Evolutionary conservation across 2,113 vertebrate species (phyloP).

Genomic region (Gambusia holbrooki): DNA sequence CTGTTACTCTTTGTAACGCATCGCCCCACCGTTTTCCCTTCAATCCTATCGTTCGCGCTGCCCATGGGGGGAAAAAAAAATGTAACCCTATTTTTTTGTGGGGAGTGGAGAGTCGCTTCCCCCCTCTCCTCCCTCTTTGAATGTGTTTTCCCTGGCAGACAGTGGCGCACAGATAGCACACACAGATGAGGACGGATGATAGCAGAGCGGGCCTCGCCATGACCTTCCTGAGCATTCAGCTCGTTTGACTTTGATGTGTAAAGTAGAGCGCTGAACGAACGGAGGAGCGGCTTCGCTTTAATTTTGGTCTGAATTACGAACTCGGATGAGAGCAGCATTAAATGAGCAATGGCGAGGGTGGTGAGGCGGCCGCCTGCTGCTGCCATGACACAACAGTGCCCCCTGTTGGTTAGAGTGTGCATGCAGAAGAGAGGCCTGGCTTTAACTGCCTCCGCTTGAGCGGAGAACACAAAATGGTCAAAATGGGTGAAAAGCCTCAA

Average conservation of each 20-base stretch:
- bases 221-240: constrained; percentile 63
- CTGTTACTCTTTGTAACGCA: background rate
- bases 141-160: constrained; percentile 37
- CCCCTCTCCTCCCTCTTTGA: background rate
- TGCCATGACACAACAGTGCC: constrained; percentile 62
- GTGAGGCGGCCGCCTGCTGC: background rate
- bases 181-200: constrained; percentile 52
- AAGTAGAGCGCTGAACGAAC: constrained; percentile 58
- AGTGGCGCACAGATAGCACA: constrained; percentile 15
- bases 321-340: constrained; percentile 49
- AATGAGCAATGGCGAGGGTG: constrained; percentile 50
- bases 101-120: background rate
- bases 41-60: background rate
- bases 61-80: too few relatives aligned
- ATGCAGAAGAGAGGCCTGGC: background rate
- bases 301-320: constrained; percentile 62
- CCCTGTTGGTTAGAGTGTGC: constrained; percentile 40
- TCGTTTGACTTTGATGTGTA: constrained; percentile 72
- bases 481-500: too few relatives aligned
- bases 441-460: background rate
- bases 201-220: constrained; percentile 32
- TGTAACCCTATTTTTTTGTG: background rate
- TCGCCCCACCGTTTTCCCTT: background rate
- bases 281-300: constrained; percentile 47
- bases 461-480: background rate